Evolutionary conservation across 2,888 invertebrate genomes (phyloP).

Genomic region (Leptothorax acervorum): DNA sequence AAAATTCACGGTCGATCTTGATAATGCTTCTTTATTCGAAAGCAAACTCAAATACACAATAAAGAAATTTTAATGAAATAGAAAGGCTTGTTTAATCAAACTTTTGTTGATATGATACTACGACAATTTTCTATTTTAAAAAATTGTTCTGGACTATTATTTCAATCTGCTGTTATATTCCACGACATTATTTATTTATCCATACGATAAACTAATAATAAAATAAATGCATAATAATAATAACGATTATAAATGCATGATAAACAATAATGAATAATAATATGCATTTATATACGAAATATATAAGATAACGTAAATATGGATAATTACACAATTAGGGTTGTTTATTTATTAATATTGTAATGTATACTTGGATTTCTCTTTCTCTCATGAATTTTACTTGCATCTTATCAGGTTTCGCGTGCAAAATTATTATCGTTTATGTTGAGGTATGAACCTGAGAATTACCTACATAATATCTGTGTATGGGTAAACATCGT

Average conservation of each 20-base stretch:
- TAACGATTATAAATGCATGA: too few relatives aligned
- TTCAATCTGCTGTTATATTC: background rate
- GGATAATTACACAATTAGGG: background rate
- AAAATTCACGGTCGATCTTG: constrained; percentile 20
- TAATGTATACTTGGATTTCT: background rate
- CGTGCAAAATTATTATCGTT: background rate
- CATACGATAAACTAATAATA: background rate
- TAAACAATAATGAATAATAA: background rate
- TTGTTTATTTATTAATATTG: background rate
- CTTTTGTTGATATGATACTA: background rate
- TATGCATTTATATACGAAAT: background rate
- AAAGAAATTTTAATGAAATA: constrained; percentile 16
- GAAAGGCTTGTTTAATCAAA: constrained; percentile 22
- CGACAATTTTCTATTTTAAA: background rate
- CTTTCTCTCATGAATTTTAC: background rate
- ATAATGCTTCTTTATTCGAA: constrained; percentile 23
- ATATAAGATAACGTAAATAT: background rate
- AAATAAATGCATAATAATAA: background rate
- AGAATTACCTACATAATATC: background rate
- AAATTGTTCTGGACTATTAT: background rate
- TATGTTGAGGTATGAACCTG: background rate
- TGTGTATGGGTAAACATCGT: background rate
- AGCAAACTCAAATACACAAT: background rate
- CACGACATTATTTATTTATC: background rate
- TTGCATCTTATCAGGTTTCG: background rate